phyloP scores from a whole-genome alignment of 2,888 invertebrate genomes.

The Pterobdella sp. region DNA sequence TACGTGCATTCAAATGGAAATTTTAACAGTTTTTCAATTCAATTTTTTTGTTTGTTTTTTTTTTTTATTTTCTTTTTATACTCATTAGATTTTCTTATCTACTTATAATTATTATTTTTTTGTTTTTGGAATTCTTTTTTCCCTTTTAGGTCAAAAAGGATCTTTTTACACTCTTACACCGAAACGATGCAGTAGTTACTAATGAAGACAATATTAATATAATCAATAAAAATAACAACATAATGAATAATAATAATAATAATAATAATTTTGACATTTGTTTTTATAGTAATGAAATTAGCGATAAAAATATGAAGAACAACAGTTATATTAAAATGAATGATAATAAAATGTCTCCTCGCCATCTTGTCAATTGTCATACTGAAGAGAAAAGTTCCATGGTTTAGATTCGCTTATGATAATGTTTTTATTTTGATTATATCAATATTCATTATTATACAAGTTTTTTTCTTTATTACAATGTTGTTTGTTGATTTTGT shows the following conservation, averaged over 20 bases:
- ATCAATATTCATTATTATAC: neutral
- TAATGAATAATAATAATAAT: neutral
- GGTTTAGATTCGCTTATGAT: neutral
- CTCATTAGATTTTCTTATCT: too few species aligned
- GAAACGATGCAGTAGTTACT: too few species aligned
- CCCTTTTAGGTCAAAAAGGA: neutral
- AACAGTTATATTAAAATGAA: conserved; percentile 3
- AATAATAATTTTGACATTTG: conserved; percentile 2
- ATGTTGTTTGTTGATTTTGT: too few species aligned
- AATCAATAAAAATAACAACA: conserved; percentile 7
- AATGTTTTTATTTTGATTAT: neutral
- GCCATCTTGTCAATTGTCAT: neutral
- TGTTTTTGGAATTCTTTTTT: too few species aligned
- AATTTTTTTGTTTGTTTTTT: too few species aligned
- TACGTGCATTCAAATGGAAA: too few species aligned
- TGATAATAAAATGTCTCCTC: neutral
- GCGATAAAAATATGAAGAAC: neutral
- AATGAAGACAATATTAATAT: neutral
- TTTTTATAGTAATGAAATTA: neutral
- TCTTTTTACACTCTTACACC: neutral
- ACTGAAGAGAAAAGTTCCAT: neutral
- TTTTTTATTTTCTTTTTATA: too few species aligned
- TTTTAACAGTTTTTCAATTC: too few species aligned
- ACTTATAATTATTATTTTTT: too few species aligned
- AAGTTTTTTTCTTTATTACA: neutral